Base-by-base conservation (phyloP, 1,140 invertebrate species). In the Holotrichia oblita region DNA sequence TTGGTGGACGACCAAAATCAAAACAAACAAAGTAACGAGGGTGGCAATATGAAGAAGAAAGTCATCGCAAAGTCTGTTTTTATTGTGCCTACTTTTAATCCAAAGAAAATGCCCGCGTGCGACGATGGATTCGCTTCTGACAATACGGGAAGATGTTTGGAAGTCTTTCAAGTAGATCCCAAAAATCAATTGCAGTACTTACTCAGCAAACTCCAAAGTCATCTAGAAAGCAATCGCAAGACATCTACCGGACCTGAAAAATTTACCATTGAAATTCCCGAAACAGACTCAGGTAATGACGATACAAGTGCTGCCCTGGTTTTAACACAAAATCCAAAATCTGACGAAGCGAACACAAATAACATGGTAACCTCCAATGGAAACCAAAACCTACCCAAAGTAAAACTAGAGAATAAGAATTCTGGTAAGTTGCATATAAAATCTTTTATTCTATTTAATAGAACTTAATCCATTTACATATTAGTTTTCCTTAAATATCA, bases 21-120 rank as follows among this genome's bases (percentile, higher is more conserved):
- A 79, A 40, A 81, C 81, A 84, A 79, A 73, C 83, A 85, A 0
- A 77, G 83, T 0, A 81, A 83, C 10, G 79, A 86, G 9, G 87
- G 87, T 17, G 85, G 86, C 0, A 82, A 87, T 0, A 86, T 83
- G 22, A 82, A 87, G 3, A 81, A 87, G 0, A 84, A 89, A 14
- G 85, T 88, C 10, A 92, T 92, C 79, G 92, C 90, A 0, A 92
- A 92, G 78, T 91, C 90, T 20, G 88, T 92, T 20, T 92, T 92
- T 83, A 89, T 92, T 12, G 90, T 91, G 0, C 91, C 91, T 0
- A 85, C 87, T 0, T 86, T 89, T 78, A 86, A 83, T 40, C 84
- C 86, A 0, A 84, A 85, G 17, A 82, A 81, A 24, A 76, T 89
- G 0, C 87, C 87, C 0, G 84, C 84, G 0, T 92, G 91, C 80